Conservation (phyloP, 1,140 invertebrate species). For the Amyelois transitella region DNA sequence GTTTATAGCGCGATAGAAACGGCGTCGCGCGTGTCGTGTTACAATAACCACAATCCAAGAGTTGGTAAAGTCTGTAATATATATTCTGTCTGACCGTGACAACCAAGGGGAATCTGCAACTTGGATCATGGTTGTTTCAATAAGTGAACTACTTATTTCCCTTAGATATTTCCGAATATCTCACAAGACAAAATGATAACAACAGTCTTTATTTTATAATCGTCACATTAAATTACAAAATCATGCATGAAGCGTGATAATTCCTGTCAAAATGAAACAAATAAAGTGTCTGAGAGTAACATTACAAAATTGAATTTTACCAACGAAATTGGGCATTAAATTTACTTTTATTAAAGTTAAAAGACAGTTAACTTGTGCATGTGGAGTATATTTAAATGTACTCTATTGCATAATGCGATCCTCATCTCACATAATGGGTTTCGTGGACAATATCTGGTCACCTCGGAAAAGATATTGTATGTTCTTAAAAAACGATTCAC, state of each 20-base stretch:
- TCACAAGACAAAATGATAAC: background rate
- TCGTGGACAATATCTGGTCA: constrained; percentile 33
- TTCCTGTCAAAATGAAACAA: background rate
- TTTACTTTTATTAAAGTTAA: background rate
- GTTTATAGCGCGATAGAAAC: too few species aligned
- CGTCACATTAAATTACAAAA: background rate
- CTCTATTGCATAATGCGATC: constrained; percentile 22
- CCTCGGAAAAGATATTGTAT: constrained; percentile 39
- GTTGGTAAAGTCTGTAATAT: too few species aligned
- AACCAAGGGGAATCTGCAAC: too few species aligned
- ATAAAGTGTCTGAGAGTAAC: background rate
- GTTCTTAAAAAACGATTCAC: constrained; percentile 30
- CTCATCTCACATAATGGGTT: constrained; percentile 28
- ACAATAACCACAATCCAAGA: too few species aligned
- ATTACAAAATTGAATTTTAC: background rate
- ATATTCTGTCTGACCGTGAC: too few species aligned
- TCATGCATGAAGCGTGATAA: background rate
- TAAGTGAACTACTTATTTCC: too few species aligned
- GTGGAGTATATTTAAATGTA: background rate
- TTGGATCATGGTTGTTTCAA: too few species aligned
- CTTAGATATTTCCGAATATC: too few species aligned
- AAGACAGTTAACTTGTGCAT: background rate
- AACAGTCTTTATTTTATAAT: background rate
- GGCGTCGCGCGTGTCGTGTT: too few species aligned
- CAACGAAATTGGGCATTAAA: constrained; percentile 10